Evolutionary conservation across 2,797 vertebrate species (phyloP).

Genomic region (Leucoraja ocellata): DNA sequence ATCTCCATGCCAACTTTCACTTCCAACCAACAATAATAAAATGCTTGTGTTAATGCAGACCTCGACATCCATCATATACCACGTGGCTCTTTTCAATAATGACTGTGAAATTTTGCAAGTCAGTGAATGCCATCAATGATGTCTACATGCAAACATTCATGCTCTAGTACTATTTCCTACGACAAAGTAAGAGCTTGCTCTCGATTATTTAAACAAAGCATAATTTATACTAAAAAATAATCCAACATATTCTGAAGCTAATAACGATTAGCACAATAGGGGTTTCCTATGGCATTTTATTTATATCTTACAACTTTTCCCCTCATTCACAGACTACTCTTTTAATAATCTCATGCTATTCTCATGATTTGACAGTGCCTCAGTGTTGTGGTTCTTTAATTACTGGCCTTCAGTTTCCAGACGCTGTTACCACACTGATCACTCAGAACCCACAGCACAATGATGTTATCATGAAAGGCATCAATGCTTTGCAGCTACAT

Average conservation of each 20-base stretch:
- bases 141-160: conserved; percentile 46
- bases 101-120: conserved; percentile 56
- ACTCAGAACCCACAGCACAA: not conserved
- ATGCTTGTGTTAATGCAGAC: not conserved
- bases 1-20: not conserved
- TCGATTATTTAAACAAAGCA: conserved; percentile 37
- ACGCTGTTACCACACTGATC: not conserved
- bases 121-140: conserved; percentile 51
- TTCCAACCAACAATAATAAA: not conserved
- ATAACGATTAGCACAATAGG: not conserved
- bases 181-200: conserved; percentile 40
- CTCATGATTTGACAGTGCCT: not conserved
- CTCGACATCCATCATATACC: not conserved
- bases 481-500: not conserved
- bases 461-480: not conserved
- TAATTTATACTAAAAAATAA: not conserved
- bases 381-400: not conserved
- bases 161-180: conserved; percentile 38
- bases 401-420: not conserved
- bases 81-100: conserved; percentile 27
- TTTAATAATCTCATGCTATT: not conserved
- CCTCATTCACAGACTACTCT: not conserved
- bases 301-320: not conserved
- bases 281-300: not conserved
- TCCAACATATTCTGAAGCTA: not conserved